Evolutionary conservation across 2,113 vertebrate species (phyloP).

Genomic region (Micromys minutus): DNA sequence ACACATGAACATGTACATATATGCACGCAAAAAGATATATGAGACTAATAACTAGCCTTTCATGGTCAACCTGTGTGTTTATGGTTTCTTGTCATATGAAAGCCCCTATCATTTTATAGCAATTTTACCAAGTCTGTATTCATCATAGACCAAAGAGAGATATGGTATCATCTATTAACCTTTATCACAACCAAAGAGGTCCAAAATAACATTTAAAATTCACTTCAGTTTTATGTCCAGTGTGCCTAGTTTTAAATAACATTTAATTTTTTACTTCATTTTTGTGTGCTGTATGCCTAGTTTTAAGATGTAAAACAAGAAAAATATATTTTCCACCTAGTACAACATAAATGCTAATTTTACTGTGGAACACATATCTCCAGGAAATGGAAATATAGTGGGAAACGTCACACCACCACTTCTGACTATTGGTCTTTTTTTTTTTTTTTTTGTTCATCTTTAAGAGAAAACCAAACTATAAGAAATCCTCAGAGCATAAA

Average conservation of each 20-base stretch:
- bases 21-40: neutral
- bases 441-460: constrained; percentile 16
- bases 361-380: neutral
- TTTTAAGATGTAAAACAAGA: constrained; percentile 45
- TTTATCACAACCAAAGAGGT: neutral
- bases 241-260: neutral
- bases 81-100: neutral
- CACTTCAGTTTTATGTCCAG: neutral
- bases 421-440: neutral
- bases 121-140: constrained; percentile 17
- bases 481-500: neutral
- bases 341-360: neutral
- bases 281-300: neutral
- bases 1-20: neutral
- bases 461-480: constrained; percentile 1
- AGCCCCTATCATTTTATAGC: neutral
- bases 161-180: constrained; percentile 20
- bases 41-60: neutral
- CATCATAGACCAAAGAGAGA: neutral
- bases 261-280: neutral
- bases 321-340: neutral
- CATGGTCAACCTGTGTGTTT: neutral
- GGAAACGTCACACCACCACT: neutral
- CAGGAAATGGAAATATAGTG: neutral
- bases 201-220: neutral